A percentile compares a stretch with the other conserved stretches of the same genome.
Conservation (phyloP, 2,797 vertebrate species). For the Argya squamiceps region DNA sequence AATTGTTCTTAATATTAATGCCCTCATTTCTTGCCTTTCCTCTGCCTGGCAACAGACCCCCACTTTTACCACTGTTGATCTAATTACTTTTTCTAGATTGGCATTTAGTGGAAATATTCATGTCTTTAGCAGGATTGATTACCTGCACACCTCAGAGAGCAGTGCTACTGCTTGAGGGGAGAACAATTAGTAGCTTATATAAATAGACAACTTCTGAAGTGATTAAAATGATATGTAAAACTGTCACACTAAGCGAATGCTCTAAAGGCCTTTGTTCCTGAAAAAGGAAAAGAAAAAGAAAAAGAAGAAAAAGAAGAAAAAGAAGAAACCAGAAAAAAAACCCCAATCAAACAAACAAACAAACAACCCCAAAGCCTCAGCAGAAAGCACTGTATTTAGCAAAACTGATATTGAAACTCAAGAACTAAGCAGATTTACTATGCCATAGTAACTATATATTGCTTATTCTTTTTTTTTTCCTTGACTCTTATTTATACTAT, state of each 20-base stretch:
- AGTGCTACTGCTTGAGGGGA: slow-evolving; percentile 10
- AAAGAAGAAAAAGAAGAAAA: no score
- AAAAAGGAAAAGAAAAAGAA: not conserved
- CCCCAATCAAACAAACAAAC: not conserved
- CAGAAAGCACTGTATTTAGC: not conserved
- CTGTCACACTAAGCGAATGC: not conserved
- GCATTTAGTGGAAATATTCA: not conserved
- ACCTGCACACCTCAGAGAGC: slow-evolving; percentile 31
- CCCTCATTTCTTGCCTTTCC: not conserved
- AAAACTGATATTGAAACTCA: not conserved
- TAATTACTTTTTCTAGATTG: slow-evolving; percentile 30
- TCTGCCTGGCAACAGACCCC: not conserved
- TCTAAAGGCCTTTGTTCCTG: not conserved
- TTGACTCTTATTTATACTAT: not conserved
- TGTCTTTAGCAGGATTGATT: slow-evolving; percentile 41
- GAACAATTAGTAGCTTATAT: slow-evolving; percentile 37
- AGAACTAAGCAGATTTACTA: not conserved
- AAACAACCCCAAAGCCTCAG: not conserved
- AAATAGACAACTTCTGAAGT: slow-evolving; percentile 40
- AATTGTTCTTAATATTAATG: not conserved
- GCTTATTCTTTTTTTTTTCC: not conserved
- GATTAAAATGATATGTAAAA: slow-evolving; percentile 37
- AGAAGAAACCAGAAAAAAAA: not conserved
- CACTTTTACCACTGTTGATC: not conserved
- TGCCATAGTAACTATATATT: not conserved